Conservation (phyloP, 1,140 invertebrate species). For the Pachypeltis micranthus region DNA sequence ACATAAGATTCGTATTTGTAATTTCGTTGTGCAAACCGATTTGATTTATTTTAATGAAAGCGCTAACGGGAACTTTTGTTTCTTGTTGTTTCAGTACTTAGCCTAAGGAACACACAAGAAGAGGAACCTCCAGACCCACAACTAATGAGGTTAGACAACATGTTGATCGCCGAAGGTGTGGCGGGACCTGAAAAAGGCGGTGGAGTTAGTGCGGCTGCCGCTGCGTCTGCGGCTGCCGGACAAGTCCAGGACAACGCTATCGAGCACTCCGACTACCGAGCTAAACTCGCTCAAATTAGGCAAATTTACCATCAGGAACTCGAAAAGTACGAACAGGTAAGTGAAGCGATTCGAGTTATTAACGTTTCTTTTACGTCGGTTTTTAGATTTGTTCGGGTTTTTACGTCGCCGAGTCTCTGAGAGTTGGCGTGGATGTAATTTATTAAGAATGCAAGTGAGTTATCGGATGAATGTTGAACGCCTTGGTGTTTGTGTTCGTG, state of each 20-base stretch:
- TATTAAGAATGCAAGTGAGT: too few relatives aligned
- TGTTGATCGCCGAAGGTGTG: slow-evolving; percentile 98
- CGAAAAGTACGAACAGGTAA: slow-evolving; percentile 94
- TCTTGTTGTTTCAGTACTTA: slow-evolving; percentile 60
- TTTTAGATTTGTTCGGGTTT: neutral
- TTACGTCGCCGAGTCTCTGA: neutral
- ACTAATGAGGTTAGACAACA: slow-evolving; percentile 97
- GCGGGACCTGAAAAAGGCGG: slow-evolving; percentile 95
- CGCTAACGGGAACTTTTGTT: too few relatives aligned
- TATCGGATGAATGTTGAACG: too few relatives aligned
- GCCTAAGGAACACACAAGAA: slow-evolving; percentile 91
- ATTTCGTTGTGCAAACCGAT: too few relatives aligned
- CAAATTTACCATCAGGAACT: slow-evolving; percentile 98
- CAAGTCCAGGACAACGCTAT: slow-evolving; percentile 82
- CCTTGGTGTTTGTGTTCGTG: too few relatives aligned
- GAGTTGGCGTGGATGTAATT: too few relatives aligned
- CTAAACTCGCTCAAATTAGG: slow-evolving; percentile 96
- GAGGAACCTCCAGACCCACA: slow-evolving; percentile 98
- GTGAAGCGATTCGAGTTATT: too few relatives aligned
- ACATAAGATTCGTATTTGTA: too few relatives aligned
- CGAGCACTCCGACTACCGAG: slow-evolving; percentile 98
- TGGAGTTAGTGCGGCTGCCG: slow-evolving; percentile 79
- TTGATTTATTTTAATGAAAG: too few relatives aligned
- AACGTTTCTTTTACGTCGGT: too few relatives aligned
- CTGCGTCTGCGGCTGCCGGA: slow-evolving; percentile 72